Evolutionary conservation across 2,113 vertebrate genomes (phyloP).

Genomic region (Myrmecophaga tridactyla): DNA sequence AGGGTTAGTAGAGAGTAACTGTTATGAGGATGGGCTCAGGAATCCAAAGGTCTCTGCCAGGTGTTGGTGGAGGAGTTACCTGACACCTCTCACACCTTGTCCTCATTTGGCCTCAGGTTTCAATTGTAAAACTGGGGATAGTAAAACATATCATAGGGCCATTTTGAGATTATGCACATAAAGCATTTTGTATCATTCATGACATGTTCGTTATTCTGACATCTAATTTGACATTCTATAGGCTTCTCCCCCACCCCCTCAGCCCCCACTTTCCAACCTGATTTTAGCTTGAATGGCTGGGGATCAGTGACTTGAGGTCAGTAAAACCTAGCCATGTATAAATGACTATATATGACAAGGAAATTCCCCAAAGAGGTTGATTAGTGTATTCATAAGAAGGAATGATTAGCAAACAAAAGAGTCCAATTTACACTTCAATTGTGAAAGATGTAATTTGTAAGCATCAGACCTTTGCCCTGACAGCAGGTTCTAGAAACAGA

Average conservation of each 20-base stretch:
- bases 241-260: background rate
- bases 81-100: background rate
- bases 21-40: background rate
- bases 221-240: background rate
- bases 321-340: background rate
- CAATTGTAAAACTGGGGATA: background rate
- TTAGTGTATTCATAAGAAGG: background rate
- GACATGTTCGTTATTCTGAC: background rate
- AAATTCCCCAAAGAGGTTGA: background rate
- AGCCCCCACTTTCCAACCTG: background rate
- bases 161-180: background rate
- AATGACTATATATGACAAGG: background rate
- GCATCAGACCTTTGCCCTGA: constrained; percentile 9
- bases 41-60: background rate
- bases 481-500: constrained; percentile 36
- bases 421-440: constrained; percentile 43
- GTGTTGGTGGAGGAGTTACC: background rate
- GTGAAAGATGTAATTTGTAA: constrained; percentile 41
- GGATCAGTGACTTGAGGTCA: background rate
- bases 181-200: background rate
- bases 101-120: background rate
- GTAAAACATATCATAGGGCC: background rate
- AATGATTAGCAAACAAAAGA: constrained; percentile 23
- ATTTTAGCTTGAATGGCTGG: background rate
- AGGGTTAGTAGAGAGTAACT: background rate